These are phyloP conservation scores for Clarias gariepinus DNA, from an alignment of 2,113 vertebrate species.

Conservation along the genomic window DNA sequence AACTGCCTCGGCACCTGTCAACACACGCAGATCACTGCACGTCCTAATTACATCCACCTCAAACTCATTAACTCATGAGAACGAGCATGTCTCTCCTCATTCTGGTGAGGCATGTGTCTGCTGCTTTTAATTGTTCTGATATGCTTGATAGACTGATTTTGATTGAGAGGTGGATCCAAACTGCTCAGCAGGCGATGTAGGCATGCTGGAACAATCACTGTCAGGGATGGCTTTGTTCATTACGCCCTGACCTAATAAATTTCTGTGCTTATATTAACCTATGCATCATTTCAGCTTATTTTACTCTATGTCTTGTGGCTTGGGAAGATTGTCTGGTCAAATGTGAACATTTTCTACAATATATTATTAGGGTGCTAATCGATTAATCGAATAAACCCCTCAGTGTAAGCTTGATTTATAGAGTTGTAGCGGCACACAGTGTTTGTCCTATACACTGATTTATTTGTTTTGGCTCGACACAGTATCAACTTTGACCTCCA, in stretches of 20 bases:
- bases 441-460: too few species aligned
- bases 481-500: too few species aligned
- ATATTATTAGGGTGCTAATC: too few species aligned
- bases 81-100: slow-evolving; percentile 36
- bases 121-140: slow-evolving; percentile 46
- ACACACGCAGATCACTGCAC: slow-evolving; percentile 33
- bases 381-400: too few species aligned
- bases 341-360: neutral
- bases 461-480: too few species aligned
- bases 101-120: slow-evolving; percentile 20
- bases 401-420: too few species aligned
- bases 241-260: neutral
- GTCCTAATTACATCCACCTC: slow-evolving; percentile 39
- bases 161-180: slow-evolving; percentile 49
- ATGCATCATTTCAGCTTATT: neutral
- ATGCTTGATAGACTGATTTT: slow-evolving; percentile 41
- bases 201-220: slow-evolving; percentile 16
- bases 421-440: too few species aligned
- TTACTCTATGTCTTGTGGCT: neutral
- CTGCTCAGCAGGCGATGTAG: slow-evolving; percentile 10
- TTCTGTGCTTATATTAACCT: neutral
- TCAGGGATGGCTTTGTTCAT: slow-evolving; percentile 2
- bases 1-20: slow-evolving; percentile 35
- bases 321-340: neutral
- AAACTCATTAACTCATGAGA: slow-evolving; percentile 47